Base-by-base conservation (phyloP, 1,140 invertebrate species). In the Eriocheir sinensis region DNA sequence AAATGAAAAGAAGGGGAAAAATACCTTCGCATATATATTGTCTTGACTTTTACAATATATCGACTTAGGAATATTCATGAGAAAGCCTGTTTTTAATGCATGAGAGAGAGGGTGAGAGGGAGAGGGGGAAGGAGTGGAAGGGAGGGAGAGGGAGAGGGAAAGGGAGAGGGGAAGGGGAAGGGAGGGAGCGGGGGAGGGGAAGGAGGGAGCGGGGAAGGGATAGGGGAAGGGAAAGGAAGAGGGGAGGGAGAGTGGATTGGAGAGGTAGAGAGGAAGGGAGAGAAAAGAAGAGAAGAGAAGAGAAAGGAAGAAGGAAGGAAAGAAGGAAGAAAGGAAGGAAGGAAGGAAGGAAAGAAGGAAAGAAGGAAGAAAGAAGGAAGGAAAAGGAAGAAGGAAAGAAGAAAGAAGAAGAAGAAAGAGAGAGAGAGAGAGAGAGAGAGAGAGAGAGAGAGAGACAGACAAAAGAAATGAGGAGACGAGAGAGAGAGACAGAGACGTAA, bases 91-190 rank as follows among this genome's bases (percentile, higher is more conserved):
- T n/a, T 72, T 21, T n/a, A 72, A n/a, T 72, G 27, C 60, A 72
- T 53, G 9, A 21, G 60, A 72, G 60, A n/a, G 1, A 6, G 27
- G 60, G 27, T n/a, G 21, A n/a, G 0, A n/a, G 27, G n/a, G 60
- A 72, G 60, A 72, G 60, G n/a, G 60, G n/a, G 60, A 72, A n/a
- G n/a, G 60, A 72, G 60, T n/a, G 60, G n/a, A n/a, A 53, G 48
- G 21, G 48, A 53, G 60, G n/a, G 60, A 72, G 60, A 72, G 60
- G n/a, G 60, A 72, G 60, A 72, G 60, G n/a, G 60, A 72, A 21
- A n/a, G 27, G 21, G 27, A n/a, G 27, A 72, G 9, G 2, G 60
- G n/a, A 21, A 60, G 53, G 27, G 53, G 27, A 21, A 60, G 53
- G 27, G 53, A 60, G 53, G 27, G 53, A 60, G 53, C 9, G 32